phyloP scores from a whole-genome alignment of 2,888 invertebrate genomes.

The Therioaphis trifolii region DNA sequence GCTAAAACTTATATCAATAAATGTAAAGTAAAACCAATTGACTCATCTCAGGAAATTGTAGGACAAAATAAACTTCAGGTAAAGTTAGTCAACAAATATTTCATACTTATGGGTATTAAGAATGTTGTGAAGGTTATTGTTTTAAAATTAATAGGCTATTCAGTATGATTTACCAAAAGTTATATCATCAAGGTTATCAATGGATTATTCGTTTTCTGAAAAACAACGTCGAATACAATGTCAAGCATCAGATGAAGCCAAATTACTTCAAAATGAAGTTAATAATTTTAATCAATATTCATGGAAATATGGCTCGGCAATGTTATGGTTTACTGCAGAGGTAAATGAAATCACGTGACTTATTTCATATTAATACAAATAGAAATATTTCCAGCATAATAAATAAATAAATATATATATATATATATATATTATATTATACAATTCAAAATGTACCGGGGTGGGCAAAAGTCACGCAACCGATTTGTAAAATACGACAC shows the following conservation, averaged over 20 bases:
- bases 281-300: constrained; percentile 29
- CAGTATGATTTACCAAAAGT: constrained; percentile 45
- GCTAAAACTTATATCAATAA: constrained; percentile 42
- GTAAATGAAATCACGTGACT: neutral
- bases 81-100: neutral
- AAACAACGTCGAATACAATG: constrained; percentile 50
- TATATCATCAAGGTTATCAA: neutral
- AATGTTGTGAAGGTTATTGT: neutral
- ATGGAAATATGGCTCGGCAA: constrained; percentile 7
- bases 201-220: constrained; percentile 54
- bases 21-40: constrained; percentile 47
- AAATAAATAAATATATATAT: too few relatives aligned
- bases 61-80: constrained; percentile 52
- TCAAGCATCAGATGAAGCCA: constrained; percentile 56
- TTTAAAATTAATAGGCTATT: constrained; percentile 16
- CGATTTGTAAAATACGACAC: too few relatives aligned
- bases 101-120: neutral
- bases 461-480: too few relatives aligned
- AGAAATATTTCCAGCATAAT: too few relatives aligned
- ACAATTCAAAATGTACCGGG: too few relatives aligned
- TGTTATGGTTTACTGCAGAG: constrained; percentile 41
- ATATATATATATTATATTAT: too few relatives aligned
- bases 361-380: neutral
- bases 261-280: constrained; percentile 42
- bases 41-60: constrained; percentile 31